Conservation (phyloP, 2,888 invertebrate species). For the Camptogramma bilineatum region DNA sequence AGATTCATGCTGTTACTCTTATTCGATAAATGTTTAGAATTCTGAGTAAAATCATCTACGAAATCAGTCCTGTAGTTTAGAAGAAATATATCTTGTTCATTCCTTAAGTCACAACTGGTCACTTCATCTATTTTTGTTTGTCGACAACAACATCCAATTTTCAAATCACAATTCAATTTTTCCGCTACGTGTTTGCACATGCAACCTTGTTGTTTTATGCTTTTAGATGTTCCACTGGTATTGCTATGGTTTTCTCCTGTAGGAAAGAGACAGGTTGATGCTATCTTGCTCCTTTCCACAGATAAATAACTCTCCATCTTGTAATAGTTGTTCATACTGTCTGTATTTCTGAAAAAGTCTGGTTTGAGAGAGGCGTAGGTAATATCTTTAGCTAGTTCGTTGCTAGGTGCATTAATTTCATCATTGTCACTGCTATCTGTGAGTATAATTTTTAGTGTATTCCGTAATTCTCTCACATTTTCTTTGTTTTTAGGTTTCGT, state of each 20-base stretch:
- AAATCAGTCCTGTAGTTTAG: conserved; percentile 48
- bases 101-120: conserved; percentile 56
- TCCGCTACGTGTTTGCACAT: conserved; percentile 61
- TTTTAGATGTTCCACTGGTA: conserved; percentile 45
- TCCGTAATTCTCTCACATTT: conserved; percentile 53
- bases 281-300: conserved; percentile 40
- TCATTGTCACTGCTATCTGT: conserved; percentile 63
- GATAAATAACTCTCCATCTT: conserved; percentile 48
- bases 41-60: conserved; percentile 60
- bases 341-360: conserved; percentile 56
- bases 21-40: conserved; percentile 46
- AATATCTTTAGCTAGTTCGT: conserved; percentile 55
- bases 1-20: conserved; percentile 45
- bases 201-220: conserved; percentile 47
- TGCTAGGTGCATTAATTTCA: conserved; percentile 46
- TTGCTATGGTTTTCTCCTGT: conserved; percentile 50
- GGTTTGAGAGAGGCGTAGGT: conserved; percentile 58
- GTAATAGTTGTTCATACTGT: conserved; percentile 63
- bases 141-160: conserved; percentile 50
- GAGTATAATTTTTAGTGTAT: conserved; percentile 62
- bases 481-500: conserved; percentile 54
- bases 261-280: conserved; percentile 44
- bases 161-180: conserved; percentile 52
- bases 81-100: conserved; percentile 47
- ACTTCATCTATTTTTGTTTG: conserved; percentile 52